Evolutionary conservation across 2,113 vertebrate genomes (phyloP).

Genomic region (Dendrocopos noguchii): DNA sequence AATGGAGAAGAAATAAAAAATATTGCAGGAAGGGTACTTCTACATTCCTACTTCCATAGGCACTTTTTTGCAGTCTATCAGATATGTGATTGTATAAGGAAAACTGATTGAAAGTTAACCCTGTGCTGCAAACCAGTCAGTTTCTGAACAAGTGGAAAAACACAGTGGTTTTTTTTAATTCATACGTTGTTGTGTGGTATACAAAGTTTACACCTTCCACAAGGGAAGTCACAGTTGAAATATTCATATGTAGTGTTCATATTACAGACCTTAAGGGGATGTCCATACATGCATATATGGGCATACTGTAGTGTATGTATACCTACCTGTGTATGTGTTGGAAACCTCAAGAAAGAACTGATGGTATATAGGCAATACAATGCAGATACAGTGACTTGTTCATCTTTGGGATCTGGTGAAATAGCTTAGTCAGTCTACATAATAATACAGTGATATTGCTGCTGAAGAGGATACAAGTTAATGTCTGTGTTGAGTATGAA

Average conservation of each 20-base stretch:
- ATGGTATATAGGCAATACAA: neutral
- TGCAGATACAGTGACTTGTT: neutral
- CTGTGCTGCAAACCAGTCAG: neutral
- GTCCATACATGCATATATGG: accelerated
- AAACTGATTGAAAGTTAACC: neutral
- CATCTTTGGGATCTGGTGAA: neutral
- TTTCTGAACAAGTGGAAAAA: neutral
- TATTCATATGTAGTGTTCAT: neutral
- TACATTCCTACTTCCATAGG: neutral
- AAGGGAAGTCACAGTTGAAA: neutral
- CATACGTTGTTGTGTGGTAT: accelerated
- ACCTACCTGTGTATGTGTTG: neutral
- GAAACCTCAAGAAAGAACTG: neutral
- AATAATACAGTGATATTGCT: neutral
- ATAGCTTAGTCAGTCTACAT: neutral
- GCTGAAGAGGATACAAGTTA: neutral
- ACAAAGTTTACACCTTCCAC: neutral
- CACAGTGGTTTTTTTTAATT: neutral
- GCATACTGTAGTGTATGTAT: too few species aligned
- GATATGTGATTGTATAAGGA: neutral
- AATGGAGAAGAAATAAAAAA: neutral
- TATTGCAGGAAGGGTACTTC: neutral
- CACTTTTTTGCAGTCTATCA: neutral
- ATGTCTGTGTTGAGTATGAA: neutral
- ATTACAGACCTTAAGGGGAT: neutral